Conservation (phyloP, 2,797 vertebrate genomes). For the Tragopan temminckii region DNA sequence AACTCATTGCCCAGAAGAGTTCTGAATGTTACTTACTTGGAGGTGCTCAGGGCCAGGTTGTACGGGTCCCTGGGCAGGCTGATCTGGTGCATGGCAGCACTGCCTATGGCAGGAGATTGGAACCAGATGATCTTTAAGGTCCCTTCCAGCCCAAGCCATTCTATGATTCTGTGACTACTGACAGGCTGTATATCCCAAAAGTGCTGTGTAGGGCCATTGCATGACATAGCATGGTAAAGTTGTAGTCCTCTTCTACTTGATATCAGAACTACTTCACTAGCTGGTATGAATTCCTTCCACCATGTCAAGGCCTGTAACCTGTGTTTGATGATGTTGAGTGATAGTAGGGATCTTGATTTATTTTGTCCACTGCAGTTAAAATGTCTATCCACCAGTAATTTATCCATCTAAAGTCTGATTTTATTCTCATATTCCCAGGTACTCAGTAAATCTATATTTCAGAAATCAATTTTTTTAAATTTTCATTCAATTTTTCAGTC, state of each 20-base stretch:
- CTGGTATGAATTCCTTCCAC: background rate
- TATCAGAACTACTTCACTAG: background rate
- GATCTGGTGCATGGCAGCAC: background rate
- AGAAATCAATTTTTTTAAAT: background rate
- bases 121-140: background rate
- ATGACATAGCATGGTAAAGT: rapidly evolving
- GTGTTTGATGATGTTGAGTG: background rate
- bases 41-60: background rate
- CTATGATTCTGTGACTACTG: background rate
- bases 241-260: background rate
- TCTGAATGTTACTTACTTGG: background rate
- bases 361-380: background rate
- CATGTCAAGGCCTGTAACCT: background rate
- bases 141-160: background rate
- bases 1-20: background rate
- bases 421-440: background rate
- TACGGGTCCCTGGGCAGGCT: background rate
- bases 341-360: background rate
- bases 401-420: background rate
- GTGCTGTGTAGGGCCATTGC: rapidly evolving
- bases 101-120: background rate
- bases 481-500: background rate
- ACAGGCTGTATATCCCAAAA: background rate
- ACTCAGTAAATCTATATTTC: background rate
- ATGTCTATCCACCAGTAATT: background rate